phyloP scores from a whole-genome alignment of 1,140 invertebrate species.

The Andrena cerasifolii region DNA sequence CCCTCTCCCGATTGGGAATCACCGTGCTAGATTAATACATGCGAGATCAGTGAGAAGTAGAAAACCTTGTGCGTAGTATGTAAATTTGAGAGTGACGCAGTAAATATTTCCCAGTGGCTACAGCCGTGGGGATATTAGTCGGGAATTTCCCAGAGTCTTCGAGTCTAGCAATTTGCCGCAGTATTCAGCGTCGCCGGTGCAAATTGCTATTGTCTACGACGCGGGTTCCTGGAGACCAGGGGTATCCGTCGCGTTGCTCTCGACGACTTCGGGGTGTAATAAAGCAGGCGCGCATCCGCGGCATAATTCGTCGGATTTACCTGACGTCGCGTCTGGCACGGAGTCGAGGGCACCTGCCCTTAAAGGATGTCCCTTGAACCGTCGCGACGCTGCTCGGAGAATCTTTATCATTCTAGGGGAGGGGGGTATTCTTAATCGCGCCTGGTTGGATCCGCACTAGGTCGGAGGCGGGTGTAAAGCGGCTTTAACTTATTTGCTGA shows the following conservation, averaged over 20 bases:
- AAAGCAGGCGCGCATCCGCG: background rate
- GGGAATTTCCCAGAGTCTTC: background rate
- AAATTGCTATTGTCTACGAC: conserved; percentile 22
- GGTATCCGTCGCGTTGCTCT: too few species aligned
- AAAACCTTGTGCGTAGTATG: too few species aligned
- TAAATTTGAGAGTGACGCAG: too few species aligned
- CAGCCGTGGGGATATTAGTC: background rate
- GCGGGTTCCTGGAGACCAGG: too few species aligned
- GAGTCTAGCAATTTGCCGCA: background rate
- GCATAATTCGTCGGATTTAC: conserved; percentile 27
- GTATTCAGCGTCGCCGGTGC: too few species aligned
- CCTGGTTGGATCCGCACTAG: background rate
- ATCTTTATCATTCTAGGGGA: background rate
- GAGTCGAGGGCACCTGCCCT: background rate
- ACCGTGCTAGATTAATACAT: too few species aligned
- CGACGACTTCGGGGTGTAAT: too few species aligned
- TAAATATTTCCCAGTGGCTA: background rate
- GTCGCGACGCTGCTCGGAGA: too few species aligned
- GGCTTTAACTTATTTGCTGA: conserved; percentile 43
- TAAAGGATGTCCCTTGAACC: background rate
- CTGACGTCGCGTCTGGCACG: background rate
- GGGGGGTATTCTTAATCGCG: conserved; percentile 20
- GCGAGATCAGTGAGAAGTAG: too few species aligned
- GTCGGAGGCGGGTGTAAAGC: background rate
- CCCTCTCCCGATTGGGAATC: too few species aligned